These are phyloP conservation scores for Drosophila biarmipes DNA, from an alignment of 1,140 invertebrate species.

Conservation along the genomic window DNA sequence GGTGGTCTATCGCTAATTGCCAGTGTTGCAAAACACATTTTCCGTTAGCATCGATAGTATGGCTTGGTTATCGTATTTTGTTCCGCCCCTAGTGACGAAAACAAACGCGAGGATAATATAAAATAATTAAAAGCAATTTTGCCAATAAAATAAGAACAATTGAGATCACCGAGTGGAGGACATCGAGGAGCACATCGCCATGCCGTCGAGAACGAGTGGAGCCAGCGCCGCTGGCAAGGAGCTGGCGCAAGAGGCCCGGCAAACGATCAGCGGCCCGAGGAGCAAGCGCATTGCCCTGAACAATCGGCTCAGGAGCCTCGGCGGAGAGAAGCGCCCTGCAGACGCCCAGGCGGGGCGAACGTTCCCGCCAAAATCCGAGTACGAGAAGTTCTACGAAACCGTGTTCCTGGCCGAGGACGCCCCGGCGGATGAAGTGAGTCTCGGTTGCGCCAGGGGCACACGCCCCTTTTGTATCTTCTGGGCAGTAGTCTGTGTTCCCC, in stretches of 20 bases:
- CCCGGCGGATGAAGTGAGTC: conserved; percentile 1
- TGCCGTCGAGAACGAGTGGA: background rate
- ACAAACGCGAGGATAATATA: conserved; percentile 4
- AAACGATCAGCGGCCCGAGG: background rate
- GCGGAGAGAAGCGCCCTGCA: background rate
- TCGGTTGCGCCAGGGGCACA: no score
- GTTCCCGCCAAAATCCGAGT: conserved; percentile 31
- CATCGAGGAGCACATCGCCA: background rate
- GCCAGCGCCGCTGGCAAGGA: background rate
- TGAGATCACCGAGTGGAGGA: background rate
- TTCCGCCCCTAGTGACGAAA: background rate
- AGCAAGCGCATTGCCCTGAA: conserved; percentile 2
- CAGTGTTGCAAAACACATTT: background rate
- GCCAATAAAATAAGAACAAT: background rate
- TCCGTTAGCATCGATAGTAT: background rate
- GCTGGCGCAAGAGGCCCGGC: background rate
- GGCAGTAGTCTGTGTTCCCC: background rate
- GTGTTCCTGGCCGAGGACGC: conserved; percentile 20
- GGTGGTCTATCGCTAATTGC: background rate
- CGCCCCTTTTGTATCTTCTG: no score
- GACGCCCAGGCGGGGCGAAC: conserved; percentile 3
- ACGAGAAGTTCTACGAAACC: conserved; percentile 35
- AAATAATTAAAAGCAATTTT: background rate
- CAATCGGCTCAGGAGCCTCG: background rate
- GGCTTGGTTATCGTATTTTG: background rate